Evolutionary conservation across 2,888 invertebrate species (phyloP).

Genomic region (Ormyrus pomaceus): DNA sequence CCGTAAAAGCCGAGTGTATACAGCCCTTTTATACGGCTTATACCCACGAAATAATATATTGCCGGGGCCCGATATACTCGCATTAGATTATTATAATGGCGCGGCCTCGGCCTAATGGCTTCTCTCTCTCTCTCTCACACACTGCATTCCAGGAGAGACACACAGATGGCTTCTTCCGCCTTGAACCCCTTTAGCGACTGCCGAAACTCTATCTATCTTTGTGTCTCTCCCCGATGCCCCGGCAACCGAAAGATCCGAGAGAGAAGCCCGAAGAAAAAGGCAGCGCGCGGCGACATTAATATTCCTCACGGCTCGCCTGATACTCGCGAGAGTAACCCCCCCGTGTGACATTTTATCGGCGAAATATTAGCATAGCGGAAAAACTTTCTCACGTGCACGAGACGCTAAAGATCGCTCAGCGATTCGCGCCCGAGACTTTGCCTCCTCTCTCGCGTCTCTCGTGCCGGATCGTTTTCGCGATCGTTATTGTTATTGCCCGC

Average conservation of each 20-base stretch:
- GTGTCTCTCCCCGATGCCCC: not conserved
- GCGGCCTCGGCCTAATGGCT: slow-evolving; percentile 65
- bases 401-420: slow-evolving; percentile 27
- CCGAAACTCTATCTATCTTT: slow-evolving; percentile 57
- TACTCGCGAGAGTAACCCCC: slow-evolving; percentile 31
- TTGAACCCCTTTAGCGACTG: slow-evolving; percentile 59
- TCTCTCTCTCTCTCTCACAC: slow-evolving; percentile 5
- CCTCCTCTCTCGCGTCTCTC: not conserved
- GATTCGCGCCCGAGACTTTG: slow-evolving; percentile 1
- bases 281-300: slow-evolving; percentile 42
- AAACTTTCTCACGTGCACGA: slow-evolving; percentile 54
- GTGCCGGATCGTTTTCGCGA: not conserved
- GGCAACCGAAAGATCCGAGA: slow-evolving; percentile 5
- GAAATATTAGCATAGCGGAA: slow-evolving; percentile 52
- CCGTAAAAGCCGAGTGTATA: slow-evolving; percentile 33
- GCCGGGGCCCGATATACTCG: slow-evolving; percentile 62
- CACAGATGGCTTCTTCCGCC: slow-evolving; percentile 66
- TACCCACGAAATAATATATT: slow-evolving; percentile 66
- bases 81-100: slow-evolving; percentile 67
- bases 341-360: slow-evolving; percentile 53
- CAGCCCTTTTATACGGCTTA: slow-evolving; percentile 59
- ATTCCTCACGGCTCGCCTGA: slow-evolving; percentile 49
- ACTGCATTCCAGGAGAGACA: slow-evolving; percentile 59
- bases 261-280: not conserved
- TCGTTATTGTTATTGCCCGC: not conserved